These are phyloP conservation scores for Lasioglossum leucozonium DNA, from an alignment of 2,888 invertebrate genomes.

Conservation along the genomic window DNA sequence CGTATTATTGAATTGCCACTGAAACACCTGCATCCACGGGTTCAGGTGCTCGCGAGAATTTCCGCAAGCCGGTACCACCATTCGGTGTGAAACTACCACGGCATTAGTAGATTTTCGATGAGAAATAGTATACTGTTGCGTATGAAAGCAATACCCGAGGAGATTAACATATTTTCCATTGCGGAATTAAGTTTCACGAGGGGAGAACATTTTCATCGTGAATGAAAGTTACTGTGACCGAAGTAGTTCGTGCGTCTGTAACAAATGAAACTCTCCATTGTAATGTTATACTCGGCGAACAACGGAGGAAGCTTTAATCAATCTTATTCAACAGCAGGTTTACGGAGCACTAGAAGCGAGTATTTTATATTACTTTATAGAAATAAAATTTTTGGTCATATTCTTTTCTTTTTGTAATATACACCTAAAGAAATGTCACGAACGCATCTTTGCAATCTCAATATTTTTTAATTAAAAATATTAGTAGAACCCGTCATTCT, in stretches of 20 bases:
- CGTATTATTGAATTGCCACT: constrained; percentile 58
- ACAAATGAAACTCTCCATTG: background rate
- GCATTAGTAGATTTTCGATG: constrained; percentile 32
- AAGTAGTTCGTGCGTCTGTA: background rate
- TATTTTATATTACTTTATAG: too few species aligned
- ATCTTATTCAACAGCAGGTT: too few species aligned
- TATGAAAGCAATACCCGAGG: background rate
- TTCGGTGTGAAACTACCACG: constrained; percentile 22
- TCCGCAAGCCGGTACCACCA: constrained; percentile 27
- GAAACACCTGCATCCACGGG: constrained; percentile 60
- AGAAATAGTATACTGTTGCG: constrained; percentile 22
- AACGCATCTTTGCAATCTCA: too few species aligned
- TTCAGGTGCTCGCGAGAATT: constrained; percentile 61
- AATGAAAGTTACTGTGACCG: background rate
- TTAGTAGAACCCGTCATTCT: too few species aligned
- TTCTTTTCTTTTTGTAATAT: too few species aligned
- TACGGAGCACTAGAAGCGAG: too few species aligned
- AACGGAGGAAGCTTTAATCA: background rate
- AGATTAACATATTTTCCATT: background rate
- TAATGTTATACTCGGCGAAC: background rate
- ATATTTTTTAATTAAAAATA: too few species aligned
- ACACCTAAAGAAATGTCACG: too few species aligned
- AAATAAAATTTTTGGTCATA: too few species aligned
- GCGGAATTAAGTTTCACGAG: background rate
- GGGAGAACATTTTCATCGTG: background rate